Evolutionary conservation across 2,113 vertebrate genomes (phyloP).

Genomic region (Lota lota): DNA sequence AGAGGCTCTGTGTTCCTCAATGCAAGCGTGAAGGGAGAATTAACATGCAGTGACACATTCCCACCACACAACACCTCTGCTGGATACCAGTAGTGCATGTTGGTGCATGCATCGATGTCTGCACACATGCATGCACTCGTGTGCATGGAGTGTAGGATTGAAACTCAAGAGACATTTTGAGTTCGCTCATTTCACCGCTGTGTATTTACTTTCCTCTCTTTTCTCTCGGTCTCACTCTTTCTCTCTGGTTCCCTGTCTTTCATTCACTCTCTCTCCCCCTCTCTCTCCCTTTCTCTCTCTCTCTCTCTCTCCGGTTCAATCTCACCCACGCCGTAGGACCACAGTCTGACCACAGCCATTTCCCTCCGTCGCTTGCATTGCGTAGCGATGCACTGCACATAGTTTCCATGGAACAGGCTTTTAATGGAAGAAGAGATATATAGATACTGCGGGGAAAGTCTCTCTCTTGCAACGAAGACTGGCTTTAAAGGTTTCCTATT

Average conservation of each 20-base stretch:
- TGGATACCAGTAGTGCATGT: constrained; percentile 34
- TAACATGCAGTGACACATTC: constrained; percentile 90
- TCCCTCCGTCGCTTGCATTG: constrained; percentile 59
- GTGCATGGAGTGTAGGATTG: constrained; percentile 23
- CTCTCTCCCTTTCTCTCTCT: background rate
- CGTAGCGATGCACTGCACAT: constrained; percentile 62
- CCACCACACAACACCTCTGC: constrained; percentile 75
- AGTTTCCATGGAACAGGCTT: constrained; percentile 68
- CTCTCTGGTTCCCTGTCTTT: constrained; percentile 4
- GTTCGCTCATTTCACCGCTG: constrained; percentile 15
- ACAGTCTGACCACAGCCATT: constrained; percentile 72
- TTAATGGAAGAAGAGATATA: constrained; percentile 62
- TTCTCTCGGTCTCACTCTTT: constrained; percentile 5
- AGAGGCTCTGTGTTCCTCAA: constrained; percentile 87
- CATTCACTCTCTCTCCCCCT: background rate
- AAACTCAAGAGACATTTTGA: constrained; percentile 20
- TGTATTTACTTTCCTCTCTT: background rate
- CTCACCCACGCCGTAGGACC: constrained; percentile 59
- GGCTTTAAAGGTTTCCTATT: constrained; percentile 35
- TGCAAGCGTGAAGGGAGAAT: constrained; percentile 86
- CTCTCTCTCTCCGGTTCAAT: constrained; percentile 27
- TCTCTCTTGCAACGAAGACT: constrained; percentile 43
- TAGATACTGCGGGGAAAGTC: constrained; percentile 54
- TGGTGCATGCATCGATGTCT: constrained; percentile 15
- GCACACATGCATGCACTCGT: constrained; percentile 19